Base-by-base conservation (phyloP, 1,140 invertebrate species). In the Sesamia nonagrioides region DNA sequence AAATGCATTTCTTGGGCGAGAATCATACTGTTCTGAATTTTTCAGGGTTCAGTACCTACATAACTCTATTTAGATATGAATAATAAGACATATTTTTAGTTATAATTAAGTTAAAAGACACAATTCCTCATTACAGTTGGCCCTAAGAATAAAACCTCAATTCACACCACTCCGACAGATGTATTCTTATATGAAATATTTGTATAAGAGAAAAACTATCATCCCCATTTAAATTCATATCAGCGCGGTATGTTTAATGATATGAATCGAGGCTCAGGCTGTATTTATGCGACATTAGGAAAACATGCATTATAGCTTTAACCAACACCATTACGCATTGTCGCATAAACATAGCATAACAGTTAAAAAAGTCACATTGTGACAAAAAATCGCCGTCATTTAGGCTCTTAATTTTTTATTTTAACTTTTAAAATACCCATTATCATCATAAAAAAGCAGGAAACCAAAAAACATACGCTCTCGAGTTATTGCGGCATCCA, bases 1-100 rank as follows among this genome's bases (percentile, higher is more conserved):
- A 52, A 71, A 52, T 71, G 45, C 40, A 54, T 69, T 71, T 71
- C 48, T 33, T 50, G 3, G 60, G 60, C 42, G 40, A 68, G 21
- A 68, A 68, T 68, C 27, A 48, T 50, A 48, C 63, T 71, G 68
- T 54, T 52, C 48, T 71, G 68, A 52, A 71, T 52, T 37, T 17
- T 71, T 52, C 45, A 71, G 48, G 60, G 60, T 52, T 71, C 45
- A 71, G 48, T 71, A 48, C 45, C 42, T 68, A 68, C 63, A 48
- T 54, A 35, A 71, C 48, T 17, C 48, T 71, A 71, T 69, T 52
- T 21, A 71, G 68, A 71, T 71, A 71, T 71, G 68, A 71, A 71
- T 71, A 71, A 52, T 71, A 52, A 52, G 68, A 54, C 35, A 35
- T 71, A 71, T 71, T 71, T 52, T 66, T 11, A 50, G 45, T 69